Base-by-base conservation (phyloP, 2,888 invertebrate genomes). In the Diaphora mendica region DNA sequence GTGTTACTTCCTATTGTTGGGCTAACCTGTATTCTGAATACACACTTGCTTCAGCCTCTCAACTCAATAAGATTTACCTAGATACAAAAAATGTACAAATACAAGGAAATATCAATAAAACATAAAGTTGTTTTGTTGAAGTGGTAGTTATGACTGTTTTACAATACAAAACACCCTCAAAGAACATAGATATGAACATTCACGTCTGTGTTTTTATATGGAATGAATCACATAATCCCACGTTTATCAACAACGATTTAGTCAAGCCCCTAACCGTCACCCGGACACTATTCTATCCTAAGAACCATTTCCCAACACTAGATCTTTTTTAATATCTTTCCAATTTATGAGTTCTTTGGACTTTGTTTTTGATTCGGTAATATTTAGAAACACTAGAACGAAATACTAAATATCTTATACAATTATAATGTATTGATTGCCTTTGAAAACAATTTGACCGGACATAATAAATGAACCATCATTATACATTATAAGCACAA, bases 1-100 rank as follows among this genome's bases (percentile, higher is more conserved):
- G 33, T 74, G 79, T 48, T 65, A 72, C 59, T 55, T 71, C 77
- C 76, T 74, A 11, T 39, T 70, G 76, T 79, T 70, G 66, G 26
- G 73, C 75, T 71, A 33, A 73, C 74, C 68, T 23, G n/a, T 68
- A 76, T 73, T 74, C n/a, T 33, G 30, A 65, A 48, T 65, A 73
- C 70, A 68, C 30, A 42, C 35, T 71, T 26, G 72, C 68, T 68
- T 72, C 65, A 72, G 62, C 72, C 26, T 67, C 62, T 62, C 30
- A 17, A 30, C 13, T 59, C 26, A 30, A 62, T 15, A 62, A 30
- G 0, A 17, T 59, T 30, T 5, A 59, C 3, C 3, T 59, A 26
- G 8, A 26, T 13, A 59, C 11, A 59, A n/a, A 51, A 51, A 51
- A 51, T 23, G 11, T 55, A n/a, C 9, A n/a, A 23, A 3, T 55